phyloP scores from a whole-genome alignment of 2,113 vertebrate species.

The Dromiciops gliroides region DNA sequence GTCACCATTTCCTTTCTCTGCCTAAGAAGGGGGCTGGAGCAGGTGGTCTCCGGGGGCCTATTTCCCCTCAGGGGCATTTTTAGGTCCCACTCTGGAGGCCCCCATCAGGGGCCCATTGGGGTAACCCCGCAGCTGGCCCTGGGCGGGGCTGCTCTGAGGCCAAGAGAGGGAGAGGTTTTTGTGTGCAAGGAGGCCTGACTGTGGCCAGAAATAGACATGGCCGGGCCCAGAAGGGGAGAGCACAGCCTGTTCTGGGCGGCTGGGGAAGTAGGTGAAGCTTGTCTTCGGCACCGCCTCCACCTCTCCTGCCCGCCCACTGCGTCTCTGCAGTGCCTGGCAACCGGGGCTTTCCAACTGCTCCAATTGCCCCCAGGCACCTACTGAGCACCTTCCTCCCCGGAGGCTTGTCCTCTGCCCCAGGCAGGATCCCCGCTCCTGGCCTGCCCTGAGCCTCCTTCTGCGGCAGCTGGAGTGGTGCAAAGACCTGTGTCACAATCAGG shows the following conservation, averaged over 20 bases:
- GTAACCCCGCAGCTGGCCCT: background rate
- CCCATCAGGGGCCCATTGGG: too few relatives aligned
- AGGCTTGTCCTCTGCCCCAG: background rate
- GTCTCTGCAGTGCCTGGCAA: background rate
- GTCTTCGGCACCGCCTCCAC: background rate
- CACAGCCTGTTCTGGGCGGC: background rate
- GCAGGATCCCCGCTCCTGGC: background rate
- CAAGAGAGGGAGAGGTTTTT: background rate
- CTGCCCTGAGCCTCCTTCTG: background rate
- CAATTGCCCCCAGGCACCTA: background rate
- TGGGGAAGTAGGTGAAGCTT: background rate
- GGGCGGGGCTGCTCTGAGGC: background rate
- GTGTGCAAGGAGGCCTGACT: background rate
- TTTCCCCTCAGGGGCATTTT: too few relatives aligned
- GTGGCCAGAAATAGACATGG: background rate
- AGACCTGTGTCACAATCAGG: background rate
- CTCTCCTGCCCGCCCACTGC: background rate
- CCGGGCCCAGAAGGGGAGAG: background rate
- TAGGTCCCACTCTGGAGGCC: too few relatives aligned
- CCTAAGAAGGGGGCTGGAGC: background rate
- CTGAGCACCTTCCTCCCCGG: background rate
- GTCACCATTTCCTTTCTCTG: background rate
- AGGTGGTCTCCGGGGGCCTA: background rate
- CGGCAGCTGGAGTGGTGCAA: background rate
- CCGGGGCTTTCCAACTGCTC: background rate